Evolutionary conservation across 2,113 vertebrate genomes (phyloP).

Genomic region (Chaetura pelagica): DNA sequence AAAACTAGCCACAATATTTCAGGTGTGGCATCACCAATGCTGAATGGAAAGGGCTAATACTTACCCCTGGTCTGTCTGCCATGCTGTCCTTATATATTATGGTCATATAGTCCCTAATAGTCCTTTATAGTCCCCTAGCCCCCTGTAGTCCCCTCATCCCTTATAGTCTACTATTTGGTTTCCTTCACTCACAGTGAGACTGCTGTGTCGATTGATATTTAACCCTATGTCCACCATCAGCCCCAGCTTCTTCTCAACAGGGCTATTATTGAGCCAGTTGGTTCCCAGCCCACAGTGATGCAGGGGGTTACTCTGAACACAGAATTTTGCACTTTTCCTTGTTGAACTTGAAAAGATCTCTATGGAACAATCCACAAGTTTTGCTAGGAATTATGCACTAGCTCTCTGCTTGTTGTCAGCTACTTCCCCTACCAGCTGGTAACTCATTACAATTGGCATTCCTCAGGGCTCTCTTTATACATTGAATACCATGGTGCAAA

Average conservation of each 20-base stretch:
- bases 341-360: not conserved
- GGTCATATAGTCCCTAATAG: too few species aligned
- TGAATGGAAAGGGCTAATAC: not conserved
- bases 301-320: not conserved
- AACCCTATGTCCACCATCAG: not conserved
- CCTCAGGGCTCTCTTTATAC: not conserved
- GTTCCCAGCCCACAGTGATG: not conserved
- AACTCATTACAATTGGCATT: not conserved
- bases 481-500: constrained; percentile 24
- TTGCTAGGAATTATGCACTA: not conserved
- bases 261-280: not conserved
- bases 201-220: not conserved
- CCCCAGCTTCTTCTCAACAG: not conserved
- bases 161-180: not conserved
- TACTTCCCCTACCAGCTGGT: not conserved
- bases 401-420: not conserved
- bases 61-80: not conserved
- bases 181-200: not conserved
- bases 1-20: not conserved
- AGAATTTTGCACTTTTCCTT: not conserved
- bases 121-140: not conserved
- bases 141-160: not conserved
- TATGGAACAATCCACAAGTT: not conserved
- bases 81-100: not conserved
- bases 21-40: not conserved